Conservation (phyloP, 2,888 invertebrate species). For the Dysmachus trigonus region DNA sequence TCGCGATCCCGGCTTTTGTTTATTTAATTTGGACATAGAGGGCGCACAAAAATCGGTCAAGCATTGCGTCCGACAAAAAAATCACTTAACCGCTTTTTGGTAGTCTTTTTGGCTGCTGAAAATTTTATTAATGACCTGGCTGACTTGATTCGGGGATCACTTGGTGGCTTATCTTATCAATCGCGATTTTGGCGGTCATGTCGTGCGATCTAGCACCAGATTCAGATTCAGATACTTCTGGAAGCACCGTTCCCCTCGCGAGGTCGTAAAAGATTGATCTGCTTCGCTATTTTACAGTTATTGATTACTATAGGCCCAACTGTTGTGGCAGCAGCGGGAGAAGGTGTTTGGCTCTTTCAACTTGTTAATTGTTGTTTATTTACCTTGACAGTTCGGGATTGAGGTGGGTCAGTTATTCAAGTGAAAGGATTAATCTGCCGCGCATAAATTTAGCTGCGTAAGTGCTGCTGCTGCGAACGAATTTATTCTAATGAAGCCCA, state of each 20-base stretch:
- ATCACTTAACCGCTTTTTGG: conserved; percentile 11
- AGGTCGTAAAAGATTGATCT: conserved; percentile 4
- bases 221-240: background rate
- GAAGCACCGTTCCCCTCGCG: background rate
- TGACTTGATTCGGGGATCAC: conserved; percentile 1
- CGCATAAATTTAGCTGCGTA: background rate
- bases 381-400: conserved; percentile 23
- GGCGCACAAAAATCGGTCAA: background rate
- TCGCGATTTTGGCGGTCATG: conserved; percentile 14
- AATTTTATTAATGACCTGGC: conserved; percentile 16
- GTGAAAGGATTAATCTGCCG: conserved; percentile 3
- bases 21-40: background rate
- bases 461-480: background rate
- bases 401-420: conserved; percentile 33
- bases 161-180: background rate
- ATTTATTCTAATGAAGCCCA: background rate
- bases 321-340: conserved; percentile 30
- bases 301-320: background rate
- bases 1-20: background rate
- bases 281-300: background rate
- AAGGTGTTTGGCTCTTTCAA: background rate
- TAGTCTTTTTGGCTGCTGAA: background rate
- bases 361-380: conserved; percentile 35
- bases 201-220: background rate
- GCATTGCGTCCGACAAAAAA: background rate